phyloP scores from a whole-genome alignment of 1,140 invertebrate genomes.

The Nasonia vitripennis region DNA sequence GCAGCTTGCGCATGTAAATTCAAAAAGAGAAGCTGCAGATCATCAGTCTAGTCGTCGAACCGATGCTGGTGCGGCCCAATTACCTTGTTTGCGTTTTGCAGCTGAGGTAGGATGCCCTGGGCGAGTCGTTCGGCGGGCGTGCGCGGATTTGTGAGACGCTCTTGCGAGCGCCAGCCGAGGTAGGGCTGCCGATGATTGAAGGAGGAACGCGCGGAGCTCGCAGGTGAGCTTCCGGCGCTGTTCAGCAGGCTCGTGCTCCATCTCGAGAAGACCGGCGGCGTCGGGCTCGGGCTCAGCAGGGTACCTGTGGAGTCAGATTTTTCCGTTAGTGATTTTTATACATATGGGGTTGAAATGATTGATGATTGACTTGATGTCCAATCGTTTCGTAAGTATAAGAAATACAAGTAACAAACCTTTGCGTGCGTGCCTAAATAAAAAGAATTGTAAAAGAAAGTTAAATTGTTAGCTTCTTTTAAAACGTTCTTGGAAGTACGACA shows the following conservation, averaged over 20 bases:
- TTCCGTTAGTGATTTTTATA: not conserved
- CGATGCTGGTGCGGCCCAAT: not conserved
- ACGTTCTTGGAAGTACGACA: too few species aligned
- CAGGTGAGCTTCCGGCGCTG: slow-evolving; percentile 82
- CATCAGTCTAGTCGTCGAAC: not conserved
- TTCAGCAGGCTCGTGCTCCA: slow-evolving; percentile 92
- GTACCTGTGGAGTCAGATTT: slow-evolving; percentile 58
- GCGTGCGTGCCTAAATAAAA: too few species aligned
- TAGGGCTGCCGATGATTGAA: slow-evolving; percentile 85
- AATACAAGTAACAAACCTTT: too few species aligned
- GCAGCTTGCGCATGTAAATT: not conserved
- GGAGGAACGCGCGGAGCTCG: slow-evolving; percentile 79
- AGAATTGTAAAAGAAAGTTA: too few species aligned
- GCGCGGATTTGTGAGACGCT: slow-evolving; percentile 83
- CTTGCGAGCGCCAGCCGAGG: slow-evolving; percentile 92
- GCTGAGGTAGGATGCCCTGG: slow-evolving; percentile 74
- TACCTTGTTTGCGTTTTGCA: slow-evolving; percentile 72
- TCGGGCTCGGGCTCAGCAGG: slow-evolving; percentile 74
- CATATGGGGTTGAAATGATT: too few species aligned
- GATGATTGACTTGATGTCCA: too few species aligned
- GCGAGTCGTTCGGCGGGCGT: slow-evolving; percentile 88
- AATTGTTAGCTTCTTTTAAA: too few species aligned
- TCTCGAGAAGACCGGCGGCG: slow-evolving; percentile 80
- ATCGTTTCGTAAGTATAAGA: too few species aligned
- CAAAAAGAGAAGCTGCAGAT: not conserved